phyloP scores from a whole-genome alignment of 2,113 vertebrate genomes.

The Pygoscelis antarcticus region DNA sequence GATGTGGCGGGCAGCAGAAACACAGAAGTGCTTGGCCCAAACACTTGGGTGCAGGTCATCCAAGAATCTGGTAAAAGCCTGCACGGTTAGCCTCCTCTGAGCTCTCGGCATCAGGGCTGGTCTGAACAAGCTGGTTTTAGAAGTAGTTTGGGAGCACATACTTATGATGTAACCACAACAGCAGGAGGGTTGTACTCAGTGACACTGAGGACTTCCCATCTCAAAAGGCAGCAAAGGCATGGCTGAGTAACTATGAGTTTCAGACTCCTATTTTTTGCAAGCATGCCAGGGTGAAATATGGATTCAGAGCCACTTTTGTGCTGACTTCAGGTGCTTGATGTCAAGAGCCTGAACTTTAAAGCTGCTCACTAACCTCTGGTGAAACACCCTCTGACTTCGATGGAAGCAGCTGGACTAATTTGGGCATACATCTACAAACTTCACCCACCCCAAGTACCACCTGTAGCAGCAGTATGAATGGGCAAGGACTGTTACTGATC shows the following conservation, averaged over 20 bases:
- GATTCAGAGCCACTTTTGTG: neutral
- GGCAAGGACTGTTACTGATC: neutral
- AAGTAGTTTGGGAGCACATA: neutral
- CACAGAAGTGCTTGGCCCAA: neutral
- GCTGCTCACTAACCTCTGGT: neutral
- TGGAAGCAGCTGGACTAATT: neutral
- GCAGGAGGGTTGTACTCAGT: neutral
- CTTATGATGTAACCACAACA: neutral
- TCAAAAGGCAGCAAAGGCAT: neutral
- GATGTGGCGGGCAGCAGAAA: neutral
- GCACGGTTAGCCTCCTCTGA: neutral
- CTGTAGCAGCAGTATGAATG: neutral
- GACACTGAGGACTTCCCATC: neutral
- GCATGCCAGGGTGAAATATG: neutral
- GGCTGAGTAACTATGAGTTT: neutral
- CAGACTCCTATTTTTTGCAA: neutral
- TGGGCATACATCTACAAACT: neutral
- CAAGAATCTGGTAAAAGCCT: neutral
- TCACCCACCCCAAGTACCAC: neutral
- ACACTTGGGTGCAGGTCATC: neutral
- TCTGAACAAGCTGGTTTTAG: neutral
- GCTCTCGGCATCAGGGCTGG: fast-evolving
- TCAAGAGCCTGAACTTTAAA: neutral
- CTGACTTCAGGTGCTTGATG: neutral
- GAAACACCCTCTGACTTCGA: neutral